Evolutionary conservation across 2,113 vertebrate genomes (phyloP).

Genomic region (Cyanocitta stelleri): DNA sequence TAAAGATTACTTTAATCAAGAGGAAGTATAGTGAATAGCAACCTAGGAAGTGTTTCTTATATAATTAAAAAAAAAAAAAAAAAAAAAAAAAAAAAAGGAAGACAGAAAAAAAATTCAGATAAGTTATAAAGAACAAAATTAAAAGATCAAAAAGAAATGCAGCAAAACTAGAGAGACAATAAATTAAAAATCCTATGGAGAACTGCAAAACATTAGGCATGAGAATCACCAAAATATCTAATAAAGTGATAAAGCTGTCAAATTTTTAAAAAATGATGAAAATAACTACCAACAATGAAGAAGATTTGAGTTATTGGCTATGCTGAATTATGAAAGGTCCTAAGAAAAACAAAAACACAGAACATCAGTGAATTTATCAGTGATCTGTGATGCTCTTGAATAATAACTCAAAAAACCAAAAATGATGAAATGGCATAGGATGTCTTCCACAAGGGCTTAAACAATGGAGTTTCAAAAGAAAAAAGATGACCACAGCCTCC

Average conservation of each 20-base stretch:
- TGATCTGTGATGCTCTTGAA: neutral
- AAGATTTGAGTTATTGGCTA: neutral
- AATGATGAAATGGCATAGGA: neutral
- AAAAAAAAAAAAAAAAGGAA: neutral
- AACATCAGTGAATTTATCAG: neutral
- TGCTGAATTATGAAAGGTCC: neutral
- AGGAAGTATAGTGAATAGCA: neutral
- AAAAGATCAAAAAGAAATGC: neutral
- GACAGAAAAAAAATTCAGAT: neutral
- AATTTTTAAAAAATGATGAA: neutral
- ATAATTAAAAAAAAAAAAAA: neutral
- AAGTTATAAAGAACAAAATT: neutral
- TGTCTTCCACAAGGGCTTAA: neutral
- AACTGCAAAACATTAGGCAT: neutral
- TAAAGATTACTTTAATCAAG: neutral
- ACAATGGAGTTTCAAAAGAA: neutral
- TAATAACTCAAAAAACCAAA: neutral
- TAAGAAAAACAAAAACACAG: neutral
- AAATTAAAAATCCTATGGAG: neutral
- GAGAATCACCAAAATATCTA: conserved; percentile 5
- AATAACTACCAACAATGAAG: neutral
- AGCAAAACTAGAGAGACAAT: neutral
- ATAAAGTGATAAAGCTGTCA: neutral
- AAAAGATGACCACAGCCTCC: neutral
- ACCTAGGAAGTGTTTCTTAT: neutral